A percentile compares a stretch with the other conserved stretches of the same genome.
Evolutionary conservation across 2,113 vertebrate species (phyloP).

Genomic region (Rhadina sibilatrix): DNA sequence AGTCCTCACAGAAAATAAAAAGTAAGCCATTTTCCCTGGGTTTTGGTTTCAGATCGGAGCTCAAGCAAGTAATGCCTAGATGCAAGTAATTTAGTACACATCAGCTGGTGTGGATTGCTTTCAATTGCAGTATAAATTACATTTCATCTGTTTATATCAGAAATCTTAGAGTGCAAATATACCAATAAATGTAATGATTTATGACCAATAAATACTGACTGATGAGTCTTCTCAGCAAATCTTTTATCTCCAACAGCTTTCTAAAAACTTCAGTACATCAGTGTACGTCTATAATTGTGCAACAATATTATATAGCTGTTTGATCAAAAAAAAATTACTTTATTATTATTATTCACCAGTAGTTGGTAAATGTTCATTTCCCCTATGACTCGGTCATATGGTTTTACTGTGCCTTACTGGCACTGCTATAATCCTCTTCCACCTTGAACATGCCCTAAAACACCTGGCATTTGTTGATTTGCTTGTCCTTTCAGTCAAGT

Average conservation of each 20-base stretch:
- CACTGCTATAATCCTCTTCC: neutral
- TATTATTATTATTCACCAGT: neutral
- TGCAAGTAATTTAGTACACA: conserved; percentile 20
- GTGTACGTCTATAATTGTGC: neutral
- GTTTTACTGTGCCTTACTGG: neutral
- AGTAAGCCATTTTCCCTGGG: neutral
- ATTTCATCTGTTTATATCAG: neutral
- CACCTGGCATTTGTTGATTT: neutral
- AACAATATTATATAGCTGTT: neutral
- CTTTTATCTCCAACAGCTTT: neutral
- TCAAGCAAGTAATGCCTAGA: neutral
- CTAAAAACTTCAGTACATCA: neutral
- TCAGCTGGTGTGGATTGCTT: neutral
- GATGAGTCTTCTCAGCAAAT: neutral
- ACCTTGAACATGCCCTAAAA: neutral
- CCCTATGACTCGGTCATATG: neutral
- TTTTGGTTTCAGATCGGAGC: neutral
- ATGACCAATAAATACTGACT: neutral
- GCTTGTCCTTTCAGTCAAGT: neutral
- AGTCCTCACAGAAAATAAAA: neutral
- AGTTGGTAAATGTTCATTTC: neutral
- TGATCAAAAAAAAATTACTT: neutral
- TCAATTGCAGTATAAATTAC: neutral
- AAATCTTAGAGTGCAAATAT: neutral
- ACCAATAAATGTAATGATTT: neutral